phyloP scores from a whole-genome alignment of 2,797 vertebrate species.

The Melanotaenia maccullochi region DNA sequence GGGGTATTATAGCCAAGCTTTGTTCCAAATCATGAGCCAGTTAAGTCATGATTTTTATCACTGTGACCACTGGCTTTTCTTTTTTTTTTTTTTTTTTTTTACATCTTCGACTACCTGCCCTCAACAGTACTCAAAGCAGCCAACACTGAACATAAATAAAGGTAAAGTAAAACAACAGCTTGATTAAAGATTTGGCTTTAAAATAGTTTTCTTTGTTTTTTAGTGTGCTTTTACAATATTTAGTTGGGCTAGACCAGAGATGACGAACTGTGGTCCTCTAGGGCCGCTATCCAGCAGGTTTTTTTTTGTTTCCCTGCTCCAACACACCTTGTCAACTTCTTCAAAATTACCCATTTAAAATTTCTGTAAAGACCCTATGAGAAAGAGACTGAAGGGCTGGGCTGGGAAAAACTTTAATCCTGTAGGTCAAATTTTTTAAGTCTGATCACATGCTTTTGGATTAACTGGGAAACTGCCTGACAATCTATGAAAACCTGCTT shows the following conservation, averaged over 20 bases:
- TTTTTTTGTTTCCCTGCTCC: too few relatives aligned
- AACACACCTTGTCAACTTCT: too few relatives aligned
- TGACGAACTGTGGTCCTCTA: too few relatives aligned
- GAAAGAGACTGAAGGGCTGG: constrained; percentile 24
- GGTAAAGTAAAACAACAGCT: neutral
- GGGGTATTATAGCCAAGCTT: constrained; percentile 86
- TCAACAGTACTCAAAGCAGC: constrained; percentile 25
- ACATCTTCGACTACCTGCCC: constrained; percentile 31
- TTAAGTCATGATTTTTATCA: constrained; percentile 64
- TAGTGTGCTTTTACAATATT: neutral
- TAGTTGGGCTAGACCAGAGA: neutral
- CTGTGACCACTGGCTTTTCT: constrained; percentile 14
- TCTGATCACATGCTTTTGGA: constrained; percentile 78
- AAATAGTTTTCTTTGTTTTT: too few relatives aligned
- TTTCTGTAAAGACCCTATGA: constrained; percentile 2
- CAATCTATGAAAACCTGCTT: constrained; percentile 41
- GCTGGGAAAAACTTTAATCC: constrained; percentile 55
- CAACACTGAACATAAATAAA: neutral
- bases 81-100: neutral
- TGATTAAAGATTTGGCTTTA: neutral
- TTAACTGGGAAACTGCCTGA: constrained; percentile 62
- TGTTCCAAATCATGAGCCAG: constrained; percentile 78
- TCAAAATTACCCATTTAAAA: constrained; percentile 3
- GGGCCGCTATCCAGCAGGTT: too few relatives aligned
- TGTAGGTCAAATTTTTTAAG: constrained; percentile 72